phyloP scores from a whole-genome alignment of 1,140 invertebrate genomes.

The Phymastichus coffea region DNA sequence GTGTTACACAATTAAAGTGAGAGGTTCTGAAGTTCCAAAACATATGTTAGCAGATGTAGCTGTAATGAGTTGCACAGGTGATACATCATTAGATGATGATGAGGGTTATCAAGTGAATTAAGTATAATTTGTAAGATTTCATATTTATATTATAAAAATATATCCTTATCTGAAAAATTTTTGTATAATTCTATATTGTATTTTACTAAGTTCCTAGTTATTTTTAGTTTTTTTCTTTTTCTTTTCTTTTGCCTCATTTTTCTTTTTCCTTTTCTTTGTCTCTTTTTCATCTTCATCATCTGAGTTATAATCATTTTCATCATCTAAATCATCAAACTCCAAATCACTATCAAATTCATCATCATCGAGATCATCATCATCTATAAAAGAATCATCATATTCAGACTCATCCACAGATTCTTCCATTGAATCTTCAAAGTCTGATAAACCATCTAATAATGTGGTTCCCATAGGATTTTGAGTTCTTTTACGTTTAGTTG shows the following conservation, averaged over 20 bases:
- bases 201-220: too few relatives aligned
- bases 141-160: slow-evolving; percentile 18
- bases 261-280: neutral
- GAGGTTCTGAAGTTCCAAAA: slow-evolving; percentile 76
- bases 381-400: slow-evolving; percentile 25
- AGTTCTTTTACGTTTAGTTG: slow-evolving; percentile 19
- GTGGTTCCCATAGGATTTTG: slow-evolving; percentile 12
- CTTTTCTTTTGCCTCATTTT: neutral
- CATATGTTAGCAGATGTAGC: slow-evolving; percentile 65
- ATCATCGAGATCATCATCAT: slow-evolving; percentile 29
- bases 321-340: too few relatives aligned
- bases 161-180: neutral
- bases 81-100: slow-evolving; percentile 53
- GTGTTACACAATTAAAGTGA: slow-evolving; percentile 79
- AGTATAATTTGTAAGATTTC: slow-evolving; percentile 20
- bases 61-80: slow-evolving; percentile 41
- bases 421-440: slow-evolving; percentile 41
- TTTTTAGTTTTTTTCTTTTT: neutral
- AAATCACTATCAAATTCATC: slow-evolving; percentile 31
- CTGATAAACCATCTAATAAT: slow-evolving; percentile 9
- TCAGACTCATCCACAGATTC: slow-evolving; percentile 47
- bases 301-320: neutral
- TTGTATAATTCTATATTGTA: too few relatives aligned
- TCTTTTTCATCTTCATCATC: neutral
- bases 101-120: slow-evolving; percentile 52